phyloP scores from a whole-genome alignment of 1,140 invertebrate species.

The Lucilia sericata region DNA sequence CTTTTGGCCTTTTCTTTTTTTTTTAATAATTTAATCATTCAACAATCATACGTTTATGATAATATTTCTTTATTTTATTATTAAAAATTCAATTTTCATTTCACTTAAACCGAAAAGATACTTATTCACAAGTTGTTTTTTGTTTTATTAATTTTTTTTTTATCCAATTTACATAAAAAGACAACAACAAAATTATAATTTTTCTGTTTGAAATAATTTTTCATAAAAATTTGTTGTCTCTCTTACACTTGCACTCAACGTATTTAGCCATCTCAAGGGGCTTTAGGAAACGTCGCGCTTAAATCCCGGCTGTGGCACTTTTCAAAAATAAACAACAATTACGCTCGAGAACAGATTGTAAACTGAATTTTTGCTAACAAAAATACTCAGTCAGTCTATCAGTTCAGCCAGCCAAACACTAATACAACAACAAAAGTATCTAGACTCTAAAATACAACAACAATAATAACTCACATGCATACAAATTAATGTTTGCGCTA shows the following conservation, averaged over 20 bases:
- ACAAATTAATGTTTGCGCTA: not conserved
- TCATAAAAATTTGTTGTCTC: conserved; percentile 33
- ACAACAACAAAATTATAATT: conserved; percentile 36
- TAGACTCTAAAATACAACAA: not conserved
- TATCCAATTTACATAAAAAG: conserved; percentile 12
- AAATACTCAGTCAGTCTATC: not conserved
- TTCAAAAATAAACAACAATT: conserved; percentile 35
- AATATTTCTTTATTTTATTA: not conserved
- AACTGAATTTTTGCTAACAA: conserved; percentile 35
- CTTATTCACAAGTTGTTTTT: not conserved
- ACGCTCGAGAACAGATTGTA: conserved; percentile 40
- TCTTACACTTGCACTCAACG: conserved; percentile 32
- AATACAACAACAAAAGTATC: not conserved
- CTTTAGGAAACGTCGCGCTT: conserved; percentile 18
- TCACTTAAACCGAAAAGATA: not conserved
- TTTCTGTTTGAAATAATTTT: conserved; percentile 2
- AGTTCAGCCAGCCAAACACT: not conserved
- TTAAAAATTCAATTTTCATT: conserved; percentile 17
- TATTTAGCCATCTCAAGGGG: conserved; percentile 46
- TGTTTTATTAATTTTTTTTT: conserved; percentile 15
- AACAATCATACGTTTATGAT: not conserved
- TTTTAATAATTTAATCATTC: not conserved
- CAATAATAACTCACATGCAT: not conserved
- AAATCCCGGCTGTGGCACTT: conserved; percentile 4
- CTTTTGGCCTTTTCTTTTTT: not conserved